Percentiles rank a stretch among this genome's conserved stretches.
These are phyloP conservation scores for Tachina grossa DNA, from an alignment of 2,888 invertebrate genomes.

Conservation along the genomic window DNA sequence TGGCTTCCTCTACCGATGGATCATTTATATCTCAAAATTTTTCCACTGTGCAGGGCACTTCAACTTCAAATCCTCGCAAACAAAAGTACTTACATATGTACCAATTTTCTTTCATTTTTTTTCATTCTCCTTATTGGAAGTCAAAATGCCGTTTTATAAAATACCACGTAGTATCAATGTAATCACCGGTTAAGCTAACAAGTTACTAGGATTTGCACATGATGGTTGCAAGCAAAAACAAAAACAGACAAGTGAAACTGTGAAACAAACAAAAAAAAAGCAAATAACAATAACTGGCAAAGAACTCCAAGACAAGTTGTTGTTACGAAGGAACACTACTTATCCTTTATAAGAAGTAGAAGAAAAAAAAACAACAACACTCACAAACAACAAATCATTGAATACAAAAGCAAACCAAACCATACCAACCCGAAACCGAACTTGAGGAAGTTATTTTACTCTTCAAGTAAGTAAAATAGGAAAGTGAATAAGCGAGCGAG, in stretches of 20 bases:
- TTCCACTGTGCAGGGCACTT: not conserved
- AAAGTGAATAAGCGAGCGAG: constrained; percentile 36
- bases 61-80: constrained; percentile 23
- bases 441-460: constrained; percentile 51
- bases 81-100: constrained; percentile 36
- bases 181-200: constrained; percentile 83
- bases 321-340: constrained; percentile 40
- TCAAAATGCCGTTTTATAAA: constrained; percentile 45
- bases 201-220: constrained; percentile 81
- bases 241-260: constrained; percentile 30
- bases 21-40: not conserved
- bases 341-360: constrained; percentile 32
- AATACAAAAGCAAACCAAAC: constrained; percentile 43
- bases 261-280: not conserved
- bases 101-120: not conserved
- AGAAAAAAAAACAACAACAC: constrained; percentile 4
- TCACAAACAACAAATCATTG: constrained; percentile 58
- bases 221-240: constrained; percentile 58
- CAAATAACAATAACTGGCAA: constrained; percentile 52
- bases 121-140: constrained; percentile 25
- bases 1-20: too few relatives aligned
- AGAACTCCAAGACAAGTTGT: constrained; percentile 55
- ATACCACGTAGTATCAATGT: constrained; percentile 82
- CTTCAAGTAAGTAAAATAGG: constrained; percentile 48
- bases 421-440: constrained; percentile 15